Percentiles rank a stretch among this genome's conserved stretches.
phyloP scores from a whole-genome alignment of 2,888 invertebrate species.

The Chrysina gloriosa region DNA sequence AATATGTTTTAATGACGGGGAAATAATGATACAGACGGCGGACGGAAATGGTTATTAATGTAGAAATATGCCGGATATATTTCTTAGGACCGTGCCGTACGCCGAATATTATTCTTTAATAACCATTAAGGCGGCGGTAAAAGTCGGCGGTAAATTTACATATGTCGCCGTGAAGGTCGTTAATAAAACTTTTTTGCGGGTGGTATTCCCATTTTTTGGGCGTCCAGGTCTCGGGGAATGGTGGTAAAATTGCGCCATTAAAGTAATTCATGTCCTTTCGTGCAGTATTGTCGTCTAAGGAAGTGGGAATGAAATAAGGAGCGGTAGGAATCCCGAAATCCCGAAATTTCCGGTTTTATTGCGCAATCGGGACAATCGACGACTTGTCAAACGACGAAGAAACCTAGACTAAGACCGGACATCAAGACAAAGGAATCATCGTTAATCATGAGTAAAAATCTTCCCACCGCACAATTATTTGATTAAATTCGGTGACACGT shows the following conservation, averaged over 20 bases:
- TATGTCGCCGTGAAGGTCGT: constrained; percentile 38
- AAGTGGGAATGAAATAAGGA: too few relatives aligned
- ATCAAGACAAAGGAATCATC: too few relatives aligned
- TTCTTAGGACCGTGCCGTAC: constrained; percentile 13
- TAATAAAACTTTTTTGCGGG: constrained; percentile 37
- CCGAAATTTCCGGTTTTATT: too few relatives aligned
- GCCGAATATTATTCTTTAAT: constrained; percentile 39
- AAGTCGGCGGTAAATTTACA: constrained; percentile 39
- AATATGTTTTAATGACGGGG: too few relatives aligned
- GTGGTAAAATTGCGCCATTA: neutral
- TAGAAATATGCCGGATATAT: constrained; percentile 11
- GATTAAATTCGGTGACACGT: too few relatives aligned
- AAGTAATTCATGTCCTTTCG: neutral
- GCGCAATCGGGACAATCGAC: too few relatives aligned
- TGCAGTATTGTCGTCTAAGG: too few relatives aligned
- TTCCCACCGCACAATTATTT: too few relatives aligned
- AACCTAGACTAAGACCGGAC: too few relatives aligned
- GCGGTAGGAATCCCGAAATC: too few relatives aligned
- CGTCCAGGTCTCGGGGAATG: neutral
- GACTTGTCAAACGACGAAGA: too few relatives aligned
- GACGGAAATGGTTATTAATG: constrained; percentile 29
- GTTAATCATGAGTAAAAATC: too few relatives aligned
- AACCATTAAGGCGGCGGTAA: constrained; percentile 22
- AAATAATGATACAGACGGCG: constrained; percentile 29
- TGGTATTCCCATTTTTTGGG: constrained; percentile 20